Conservation (phyloP, 2,113 vertebrate species). For the Gavialis gangeticus region DNA sequence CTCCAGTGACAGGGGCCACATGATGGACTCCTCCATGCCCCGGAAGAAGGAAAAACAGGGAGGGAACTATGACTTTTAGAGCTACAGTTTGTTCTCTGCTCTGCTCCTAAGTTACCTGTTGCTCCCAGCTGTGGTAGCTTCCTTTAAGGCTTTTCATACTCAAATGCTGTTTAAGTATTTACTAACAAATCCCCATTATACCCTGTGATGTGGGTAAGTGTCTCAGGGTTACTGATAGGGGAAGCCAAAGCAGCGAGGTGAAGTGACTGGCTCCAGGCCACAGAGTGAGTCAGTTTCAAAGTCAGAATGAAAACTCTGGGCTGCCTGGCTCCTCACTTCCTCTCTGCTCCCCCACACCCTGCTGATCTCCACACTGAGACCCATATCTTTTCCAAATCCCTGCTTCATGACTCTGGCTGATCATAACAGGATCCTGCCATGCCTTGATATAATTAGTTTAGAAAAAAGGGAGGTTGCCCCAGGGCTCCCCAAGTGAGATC, state of each 20-base stretch:
- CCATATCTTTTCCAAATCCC: not conserved
- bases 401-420: not conserved
- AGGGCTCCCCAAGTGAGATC: no score
- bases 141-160: not conserved
- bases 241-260: not conserved
- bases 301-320: not conserved
- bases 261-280: not conserved
- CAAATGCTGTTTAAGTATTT: not conserved
- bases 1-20: no score
- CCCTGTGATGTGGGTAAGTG: not conserved
- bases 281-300: not conserved
- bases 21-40: no score
- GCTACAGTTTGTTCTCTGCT: not conserved
- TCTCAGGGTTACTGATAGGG: fast-evolving
- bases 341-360: not conserved
- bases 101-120: not conserved
- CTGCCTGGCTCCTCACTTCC: not conserved
- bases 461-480: no score
- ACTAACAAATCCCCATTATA: not conserved
- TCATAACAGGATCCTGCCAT: not conserved
- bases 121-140: not conserved
- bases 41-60: no score
- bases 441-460: no score
- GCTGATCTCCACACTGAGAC: not conserved
- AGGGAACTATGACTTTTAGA: no score